phyloP scores from a whole-genome alignment of 1,140 invertebrate genomes.

The Lepidurus arcticus region DNA sequence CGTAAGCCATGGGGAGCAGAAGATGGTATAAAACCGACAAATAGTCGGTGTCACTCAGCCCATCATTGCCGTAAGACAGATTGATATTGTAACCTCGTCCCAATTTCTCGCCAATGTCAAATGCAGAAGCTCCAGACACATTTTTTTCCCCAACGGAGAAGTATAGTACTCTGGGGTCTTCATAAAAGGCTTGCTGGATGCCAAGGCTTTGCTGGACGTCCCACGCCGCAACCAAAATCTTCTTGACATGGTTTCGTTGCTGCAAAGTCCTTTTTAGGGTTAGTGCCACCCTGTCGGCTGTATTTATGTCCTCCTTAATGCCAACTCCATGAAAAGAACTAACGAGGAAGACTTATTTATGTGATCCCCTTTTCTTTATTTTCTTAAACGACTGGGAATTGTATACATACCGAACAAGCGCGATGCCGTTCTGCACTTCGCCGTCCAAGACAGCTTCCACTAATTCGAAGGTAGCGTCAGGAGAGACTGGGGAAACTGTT shows the following conservation, averaged over 20 bases:
- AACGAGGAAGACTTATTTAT: background rate
- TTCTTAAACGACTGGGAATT: background rate
- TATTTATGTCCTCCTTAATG: background rate
- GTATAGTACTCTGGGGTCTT: constrained; percentile 89
- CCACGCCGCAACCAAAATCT: constrained; percentile 45
- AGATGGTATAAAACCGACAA: background rate
- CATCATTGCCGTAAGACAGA: background rate
- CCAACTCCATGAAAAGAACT: background rate
- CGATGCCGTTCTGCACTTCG: background rate
- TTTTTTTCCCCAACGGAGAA: constrained; percentile 62
- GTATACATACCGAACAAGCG: background rate
- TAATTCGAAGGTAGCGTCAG: background rate
- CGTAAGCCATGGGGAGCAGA: background rate
- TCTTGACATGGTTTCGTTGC: background rate
- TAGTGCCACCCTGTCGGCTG: background rate
- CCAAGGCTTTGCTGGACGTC: constrained; percentile 99
- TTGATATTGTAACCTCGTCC: background rate
- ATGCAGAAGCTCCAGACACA: background rate
- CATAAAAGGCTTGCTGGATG: constrained; percentile 93
- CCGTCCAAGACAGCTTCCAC: background rate
- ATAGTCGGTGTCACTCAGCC: background rate
- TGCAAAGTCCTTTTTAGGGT: background rate
- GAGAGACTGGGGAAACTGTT: background rate
- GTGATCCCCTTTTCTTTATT: background rate
- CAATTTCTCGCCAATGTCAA: background rate